Base-by-base conservation (phyloP, 2,888 invertebrate species). In the Lochmaea crataegi region DNA sequence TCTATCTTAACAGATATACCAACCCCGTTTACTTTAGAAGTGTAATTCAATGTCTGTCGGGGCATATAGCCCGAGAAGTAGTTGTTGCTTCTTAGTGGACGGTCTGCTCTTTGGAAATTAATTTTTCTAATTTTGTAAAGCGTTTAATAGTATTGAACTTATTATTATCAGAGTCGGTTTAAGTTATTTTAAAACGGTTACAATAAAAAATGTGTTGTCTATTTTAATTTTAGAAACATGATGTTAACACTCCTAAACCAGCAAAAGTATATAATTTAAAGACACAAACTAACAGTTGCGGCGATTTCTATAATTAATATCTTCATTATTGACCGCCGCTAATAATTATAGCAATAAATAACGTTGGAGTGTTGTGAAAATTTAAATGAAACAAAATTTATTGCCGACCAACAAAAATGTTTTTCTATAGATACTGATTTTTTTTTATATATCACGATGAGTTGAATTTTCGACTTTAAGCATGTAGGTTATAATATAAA, bases 261-360 rank as follows among this genome's bases (percentile, higher is more conserved):
- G 14, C n/a, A 48, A 48, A 48, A 48, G 48, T 48, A n/a, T 48
- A n/a, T 48, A n/a, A 48, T 48, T 48, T 48, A n/a, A n/a, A n/a
- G n/a, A 48, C n/a, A 14, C 48, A n/a, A 48, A 48, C n/a, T 48
- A 48, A 48, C 48, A 48, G 48, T 48, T 48, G 48, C 48, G n/a
- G n/a, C 14, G 48, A 48, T 48, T 7, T 48, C 48, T 48, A 48
- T 48, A 48, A 48, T 48, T 48, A 48, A 48, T 48, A 48, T 0
- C 14, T 7, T 14, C 48, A n/a, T 48, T n/a, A 48, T 48, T n/a
- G n/a, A 6, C 6, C n/a, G n/a, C n/a, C n/a, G n/a, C n/a, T 0
- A n/a, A n/a, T 48, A 48, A 48, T 48, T 48, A 48, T 48, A n/a
- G 5, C 48, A 48, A 48, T 48, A 48, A 48, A 48, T 48, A 48